A percentile compares a stretch with the other conserved stretches of the same genome.
These are phyloP conservation scores for Xenopus petersii DNA, from an alignment of 2,797 vertebrate genomes.

Conservation along the genomic window DNA sequence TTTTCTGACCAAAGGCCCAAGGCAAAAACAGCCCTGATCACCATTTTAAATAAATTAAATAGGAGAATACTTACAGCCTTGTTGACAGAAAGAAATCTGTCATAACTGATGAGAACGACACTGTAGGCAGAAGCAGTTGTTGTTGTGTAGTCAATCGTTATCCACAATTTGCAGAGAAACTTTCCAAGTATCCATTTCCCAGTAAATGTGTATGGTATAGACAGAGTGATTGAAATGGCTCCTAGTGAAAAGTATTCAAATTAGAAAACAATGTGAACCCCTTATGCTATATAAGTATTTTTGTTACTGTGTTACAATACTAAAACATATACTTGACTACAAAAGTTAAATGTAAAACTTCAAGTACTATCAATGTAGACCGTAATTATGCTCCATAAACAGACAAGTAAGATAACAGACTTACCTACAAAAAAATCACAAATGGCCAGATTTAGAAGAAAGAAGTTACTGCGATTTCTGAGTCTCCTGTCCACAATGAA, in stretches of 20 bases:
- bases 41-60: too few relatives aligned
- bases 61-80: slow-evolving; percentile 75
- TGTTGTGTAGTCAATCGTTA: slow-evolving; percentile 66
- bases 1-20: too few relatives aligned
- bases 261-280: too few relatives aligned
- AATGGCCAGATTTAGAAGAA: slow-evolving; percentile 76
- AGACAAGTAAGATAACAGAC: slow-evolving; percentile 23
- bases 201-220: slow-evolving; percentile 74
- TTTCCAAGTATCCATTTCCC: slow-evolving; percentile 73
- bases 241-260: slow-evolving; percentile 57
- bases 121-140: slow-evolving; percentile 85
- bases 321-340: too few relatives aligned
- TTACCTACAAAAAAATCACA: slow-evolving; percentile 79
- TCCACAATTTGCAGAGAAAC: slow-evolving; percentile 73
- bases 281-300: too few relatives aligned
- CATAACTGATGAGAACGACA: slow-evolving; percentile 88
- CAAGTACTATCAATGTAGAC: too few relatives aligned
- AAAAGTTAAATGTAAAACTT: too few relatives aligned
- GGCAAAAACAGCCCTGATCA: too few relatives aligned
- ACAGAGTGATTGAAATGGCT: slow-evolving; percentile 78
- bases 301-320: too few relatives aligned
- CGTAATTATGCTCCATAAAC: too few relatives aligned
- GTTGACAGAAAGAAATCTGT: slow-evolving; percentile 83
- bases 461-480: slow-evolving; percentile 75
- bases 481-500: slow-evolving; percentile 79